phyloP scores from a whole-genome alignment of 2,113 vertebrate genomes.

The Sinocyclocheilus anshuiensis region DNA sequence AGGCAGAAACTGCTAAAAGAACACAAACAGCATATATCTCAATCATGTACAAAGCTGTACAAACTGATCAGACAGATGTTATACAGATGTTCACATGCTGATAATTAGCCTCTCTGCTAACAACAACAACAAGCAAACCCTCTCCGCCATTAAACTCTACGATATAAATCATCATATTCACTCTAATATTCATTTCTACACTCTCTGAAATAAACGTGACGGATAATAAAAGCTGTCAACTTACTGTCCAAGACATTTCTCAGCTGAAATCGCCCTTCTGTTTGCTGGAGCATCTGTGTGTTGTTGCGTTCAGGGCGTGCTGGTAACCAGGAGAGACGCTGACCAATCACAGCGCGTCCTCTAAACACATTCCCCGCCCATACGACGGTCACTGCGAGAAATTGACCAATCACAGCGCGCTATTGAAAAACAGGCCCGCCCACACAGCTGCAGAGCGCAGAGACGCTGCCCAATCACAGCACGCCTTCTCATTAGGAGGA shows the following conservation, averaged over 20 bases:
- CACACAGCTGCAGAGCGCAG: background rate
- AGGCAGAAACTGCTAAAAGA: background rate
- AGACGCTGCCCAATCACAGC: background rate
- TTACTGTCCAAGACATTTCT: slow-evolving; percentile 60
- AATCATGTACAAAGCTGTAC: background rate
- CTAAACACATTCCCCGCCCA: background rate
- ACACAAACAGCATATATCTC: background rate
- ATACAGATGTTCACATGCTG: background rate
- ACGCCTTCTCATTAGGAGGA: background rate
- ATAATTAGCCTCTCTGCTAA: slow-evolving; percentile 36
- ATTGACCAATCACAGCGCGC: background rate
- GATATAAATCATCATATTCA: background rate
- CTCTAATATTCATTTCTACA: background rate
- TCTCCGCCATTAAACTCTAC: background rate
- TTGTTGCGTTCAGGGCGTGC: slow-evolving; percentile 54
- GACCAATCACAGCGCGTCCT: slow-evolving; percentile 66
- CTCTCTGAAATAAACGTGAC: background rate
- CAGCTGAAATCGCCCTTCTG: background rate
- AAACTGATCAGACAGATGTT: background rate
- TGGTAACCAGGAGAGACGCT: slow-evolving; percentile 72
- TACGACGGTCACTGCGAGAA: background rate
- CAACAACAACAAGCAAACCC: background rate
- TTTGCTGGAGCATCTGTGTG: slow-evolving; percentile 31
- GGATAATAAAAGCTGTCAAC: slow-evolving; percentile 36
- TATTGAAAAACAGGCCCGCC: background rate